A percentile compares a stretch with the other conserved stretches of the same genome.
phyloP scores from a whole-genome alignment of 1,140 invertebrate genomes.

The Zaprionus inermis region DNA sequence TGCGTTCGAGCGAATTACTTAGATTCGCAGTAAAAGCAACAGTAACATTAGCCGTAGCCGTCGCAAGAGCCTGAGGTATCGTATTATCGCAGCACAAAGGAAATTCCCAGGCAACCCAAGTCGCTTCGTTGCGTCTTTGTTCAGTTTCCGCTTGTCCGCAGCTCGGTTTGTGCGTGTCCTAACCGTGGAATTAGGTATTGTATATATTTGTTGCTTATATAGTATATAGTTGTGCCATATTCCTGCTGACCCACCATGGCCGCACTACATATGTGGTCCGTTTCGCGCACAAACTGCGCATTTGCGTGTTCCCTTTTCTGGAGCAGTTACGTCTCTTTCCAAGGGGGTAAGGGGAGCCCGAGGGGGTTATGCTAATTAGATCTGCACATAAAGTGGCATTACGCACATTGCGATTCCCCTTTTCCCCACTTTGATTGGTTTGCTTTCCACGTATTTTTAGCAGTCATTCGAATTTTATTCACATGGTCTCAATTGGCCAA shows the following conservation, averaged over 20 bases:
- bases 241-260: slow-evolving; percentile 3
- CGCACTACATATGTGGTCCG: slow-evolving; percentile 1
- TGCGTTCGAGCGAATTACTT: background rate
- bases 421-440: background rate
- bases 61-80: background rate
- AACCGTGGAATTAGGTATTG: background rate
- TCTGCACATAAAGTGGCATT: background rate
- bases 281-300: slow-evolving; percentile 29
- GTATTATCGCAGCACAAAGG: background rate
- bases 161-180: background rate
- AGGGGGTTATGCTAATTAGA: slow-evolving; percentile 15
- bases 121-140: background rate
- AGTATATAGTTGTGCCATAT: slow-evolving; percentile 1
- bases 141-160: background rate
- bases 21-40: slow-evolving; percentile 7
- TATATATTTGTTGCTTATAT: background rate
- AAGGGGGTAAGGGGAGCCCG: no score
- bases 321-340: background rate
- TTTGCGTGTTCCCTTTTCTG: slow-evolving; percentile 27
- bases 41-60: background rate
- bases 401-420: background rate
- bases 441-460: background rate
- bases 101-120: background rate
- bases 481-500: slow-evolving; percentile 34
- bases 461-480: slow-evolving; percentile 31